Conservation (phyloP, 2,888 invertebrate genomes). For the Timandra comae region DNA sequence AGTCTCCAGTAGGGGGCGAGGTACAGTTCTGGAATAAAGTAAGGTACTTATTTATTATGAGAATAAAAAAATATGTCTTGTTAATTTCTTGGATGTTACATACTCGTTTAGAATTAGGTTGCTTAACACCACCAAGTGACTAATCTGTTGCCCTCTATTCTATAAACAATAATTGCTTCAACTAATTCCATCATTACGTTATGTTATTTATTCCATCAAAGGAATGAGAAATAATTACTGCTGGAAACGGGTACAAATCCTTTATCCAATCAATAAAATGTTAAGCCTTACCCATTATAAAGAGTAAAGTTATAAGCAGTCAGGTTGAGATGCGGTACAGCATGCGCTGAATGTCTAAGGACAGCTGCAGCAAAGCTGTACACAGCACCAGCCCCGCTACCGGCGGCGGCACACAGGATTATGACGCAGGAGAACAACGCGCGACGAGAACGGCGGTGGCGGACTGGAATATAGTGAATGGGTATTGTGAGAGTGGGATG, state of each 20-base stretch:
- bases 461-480: constrained; percentile 42
- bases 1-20: constrained; percentile 42
- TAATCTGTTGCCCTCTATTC: no score
- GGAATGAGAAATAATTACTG: no score
- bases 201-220: no score
- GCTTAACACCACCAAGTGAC: no score
- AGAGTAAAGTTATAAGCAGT: constrained; percentile 60
- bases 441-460: constrained; percentile 49
- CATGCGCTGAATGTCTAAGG: constrained; percentile 49
- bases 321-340: constrained; percentile 49
- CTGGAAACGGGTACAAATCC: no score
- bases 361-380: constrained; percentile 65
- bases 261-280: no score
- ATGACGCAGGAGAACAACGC: constrained; percentile 53
- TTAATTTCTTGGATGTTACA: no score
- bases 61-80: no score
- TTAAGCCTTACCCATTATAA: constrained; percentile 61
- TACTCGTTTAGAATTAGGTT: no score
- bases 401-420: constrained; percentile 50
- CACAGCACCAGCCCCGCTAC: constrained; percentile 63
- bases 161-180: no score
- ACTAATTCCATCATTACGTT: no score
- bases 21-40: constrained; percentile 36
- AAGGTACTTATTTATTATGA: background rate
- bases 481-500: no score